Percentiles rank a stretch among this genome's conserved stretches.
Evolutionary conservation across 2,797 vertebrate genomes (phyloP).

Genomic region (Picus viridis): DNA sequence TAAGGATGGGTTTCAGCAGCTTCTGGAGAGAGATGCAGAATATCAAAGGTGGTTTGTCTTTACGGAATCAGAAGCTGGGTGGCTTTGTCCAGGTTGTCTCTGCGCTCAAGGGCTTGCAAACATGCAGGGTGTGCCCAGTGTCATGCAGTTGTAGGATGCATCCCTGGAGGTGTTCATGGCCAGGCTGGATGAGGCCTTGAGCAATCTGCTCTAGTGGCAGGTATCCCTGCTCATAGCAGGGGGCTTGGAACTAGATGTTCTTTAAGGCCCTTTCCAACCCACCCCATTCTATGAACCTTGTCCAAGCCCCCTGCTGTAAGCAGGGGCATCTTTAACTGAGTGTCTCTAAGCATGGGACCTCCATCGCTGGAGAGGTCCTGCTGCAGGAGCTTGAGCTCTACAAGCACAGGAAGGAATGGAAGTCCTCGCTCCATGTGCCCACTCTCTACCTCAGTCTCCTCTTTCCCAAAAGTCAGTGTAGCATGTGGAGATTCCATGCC

Average conservation of each 20-base stretch:
- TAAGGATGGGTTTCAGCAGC: neutral
- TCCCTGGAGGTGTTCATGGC: too few species aligned
- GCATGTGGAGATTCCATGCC: rapidly evolving
- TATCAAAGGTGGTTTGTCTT: neutral
- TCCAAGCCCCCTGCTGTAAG: too few species aligned
- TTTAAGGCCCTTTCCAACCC: too few species aligned
- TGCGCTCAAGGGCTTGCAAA: neutral
- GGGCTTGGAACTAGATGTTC: too few species aligned
- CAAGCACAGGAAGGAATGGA: neutral
- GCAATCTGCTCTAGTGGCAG: too few species aligned
- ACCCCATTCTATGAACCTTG: too few species aligned
- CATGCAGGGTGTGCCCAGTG: rapidly evolving
- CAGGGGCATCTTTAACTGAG: too few species aligned
- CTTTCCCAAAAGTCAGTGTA: neutral
- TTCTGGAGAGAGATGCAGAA: neutral
- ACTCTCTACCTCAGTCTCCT: neutral
- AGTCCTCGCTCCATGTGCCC: neutral
- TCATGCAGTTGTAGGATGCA: too few species aligned
- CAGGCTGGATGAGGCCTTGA: too few species aligned
- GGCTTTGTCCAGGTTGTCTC: neutral
- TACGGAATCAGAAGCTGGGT: neutral
- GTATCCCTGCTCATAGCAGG: too few species aligned
- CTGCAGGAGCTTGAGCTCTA: neutral
- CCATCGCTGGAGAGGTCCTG: neutral
- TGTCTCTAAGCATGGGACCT: too few species aligned